Percentiles rank a stretch among this genome's conserved stretches.
Conservation (phyloP, 2,888 invertebrate genomes). For the Nomada flava region DNA sequence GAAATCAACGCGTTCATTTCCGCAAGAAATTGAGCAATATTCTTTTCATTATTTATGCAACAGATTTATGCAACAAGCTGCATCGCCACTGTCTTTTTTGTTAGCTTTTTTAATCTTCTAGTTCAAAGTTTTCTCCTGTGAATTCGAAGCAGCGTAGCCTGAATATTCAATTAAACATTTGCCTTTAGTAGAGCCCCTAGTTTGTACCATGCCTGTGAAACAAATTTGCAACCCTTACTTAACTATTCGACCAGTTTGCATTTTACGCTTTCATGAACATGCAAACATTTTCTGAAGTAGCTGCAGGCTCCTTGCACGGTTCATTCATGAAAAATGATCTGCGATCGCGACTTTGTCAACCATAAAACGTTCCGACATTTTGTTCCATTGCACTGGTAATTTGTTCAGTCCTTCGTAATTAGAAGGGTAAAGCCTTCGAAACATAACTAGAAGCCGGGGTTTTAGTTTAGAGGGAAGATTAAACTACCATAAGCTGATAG, state of each 20-base stretch:
- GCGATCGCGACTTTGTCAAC: neutral
- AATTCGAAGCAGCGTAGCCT: neutral
- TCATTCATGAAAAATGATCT: slow-evolving; percentile 27
- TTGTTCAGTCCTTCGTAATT: too few relatives aligned
- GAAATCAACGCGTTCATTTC: too few relatives aligned
- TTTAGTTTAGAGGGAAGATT: too few relatives aligned
- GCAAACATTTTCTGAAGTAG: slow-evolving; percentile 5
- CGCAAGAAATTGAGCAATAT: too few relatives aligned
- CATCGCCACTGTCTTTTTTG: too few relatives aligned
- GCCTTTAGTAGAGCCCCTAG: neutral
- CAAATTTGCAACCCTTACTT: neutral
- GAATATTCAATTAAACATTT: neutral
- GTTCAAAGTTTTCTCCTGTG: neutral
- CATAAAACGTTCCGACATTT: too few relatives aligned
- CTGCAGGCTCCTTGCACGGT: neutral
- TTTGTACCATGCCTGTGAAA: neutral
- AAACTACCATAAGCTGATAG: too few relatives aligned
- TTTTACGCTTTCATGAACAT: neutral
- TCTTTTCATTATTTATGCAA: too few relatives aligned
- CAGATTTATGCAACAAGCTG: too few relatives aligned
- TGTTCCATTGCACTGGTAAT: too few relatives aligned
- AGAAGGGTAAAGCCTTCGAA: too few relatives aligned
- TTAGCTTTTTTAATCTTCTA: neutral
- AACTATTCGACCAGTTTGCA: slow-evolving; percentile 2
- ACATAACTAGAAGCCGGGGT: too few relatives aligned